phyloP scores from a whole-genome alignment of 2,113 vertebrate species.

The Caranx ignobilis region DNA sequence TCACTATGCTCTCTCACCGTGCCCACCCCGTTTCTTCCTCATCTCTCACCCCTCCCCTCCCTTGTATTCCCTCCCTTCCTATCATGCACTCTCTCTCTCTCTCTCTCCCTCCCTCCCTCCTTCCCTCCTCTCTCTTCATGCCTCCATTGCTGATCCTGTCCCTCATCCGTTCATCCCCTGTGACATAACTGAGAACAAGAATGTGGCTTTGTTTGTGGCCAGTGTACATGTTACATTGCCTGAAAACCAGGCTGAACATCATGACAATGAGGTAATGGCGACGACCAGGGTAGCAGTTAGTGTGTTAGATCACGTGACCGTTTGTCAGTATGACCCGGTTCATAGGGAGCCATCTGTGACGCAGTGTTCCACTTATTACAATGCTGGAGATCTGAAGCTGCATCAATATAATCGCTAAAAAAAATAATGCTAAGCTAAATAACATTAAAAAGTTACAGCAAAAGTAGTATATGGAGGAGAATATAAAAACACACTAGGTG shows the following conservation, averaged over 20 bases:
- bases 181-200: slow-evolving; percentile 65
- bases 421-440: background rate
- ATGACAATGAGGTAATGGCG: slow-evolving; percentile 33
- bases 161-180: slow-evolving; percentile 58
- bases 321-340: slow-evolving; percentile 52
- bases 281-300: slow-evolving; percentile 14
- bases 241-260: background rate
- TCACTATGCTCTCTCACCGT: slow-evolving; percentile 54
- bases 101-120: background rate
- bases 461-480: background rate
- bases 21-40: slow-evolving; percentile 28
- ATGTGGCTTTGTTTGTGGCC: slow-evolving; percentile 52
- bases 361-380: slow-evolving; percentile 7
- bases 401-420: background rate
- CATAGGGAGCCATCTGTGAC: slow-evolving; percentile 25
- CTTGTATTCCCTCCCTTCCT: slow-evolving; percentile 43
- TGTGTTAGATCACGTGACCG: slow-evolving; percentile 52
- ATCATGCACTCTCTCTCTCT: slow-evolving; percentile 19
- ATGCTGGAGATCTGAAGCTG: accelerated
- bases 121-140: slow-evolving; percentile 29
- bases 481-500: background rate
- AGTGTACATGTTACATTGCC: slow-evolving; percentile 15
- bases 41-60: slow-evolving; percentile 61
- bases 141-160: slow-evolving; percentile 34
- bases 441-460: background rate